Percentiles rank a stretch among this genome's conserved stretches.
phyloP scores from a whole-genome alignment of 2,888 invertebrate species.

The Eristalis pertinax region DNA sequence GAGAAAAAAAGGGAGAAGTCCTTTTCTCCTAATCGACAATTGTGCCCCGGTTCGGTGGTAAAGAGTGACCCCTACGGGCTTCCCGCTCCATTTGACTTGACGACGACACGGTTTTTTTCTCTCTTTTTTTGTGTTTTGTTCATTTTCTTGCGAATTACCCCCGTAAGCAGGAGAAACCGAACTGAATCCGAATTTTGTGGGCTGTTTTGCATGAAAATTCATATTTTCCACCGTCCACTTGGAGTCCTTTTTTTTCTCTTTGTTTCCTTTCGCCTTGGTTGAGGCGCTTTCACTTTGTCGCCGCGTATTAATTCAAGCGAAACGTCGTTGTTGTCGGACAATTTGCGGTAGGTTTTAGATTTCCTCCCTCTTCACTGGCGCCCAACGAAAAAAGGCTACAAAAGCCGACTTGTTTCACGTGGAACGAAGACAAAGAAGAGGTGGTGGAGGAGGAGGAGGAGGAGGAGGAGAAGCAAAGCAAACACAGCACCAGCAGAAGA shows the following conservation, averaged over 20 bases:
- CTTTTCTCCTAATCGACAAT: slow-evolving; percentile 37
- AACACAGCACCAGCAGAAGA: not conserved
- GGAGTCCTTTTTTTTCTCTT: slow-evolving; percentile 1
- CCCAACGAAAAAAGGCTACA: not conserved
- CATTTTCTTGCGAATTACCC: slow-evolving; percentile 9
- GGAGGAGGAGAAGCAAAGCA: not conserved
- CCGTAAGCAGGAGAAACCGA: not conserved
- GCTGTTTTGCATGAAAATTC: slow-evolving; percentile 14
- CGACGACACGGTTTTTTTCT: slow-evolving; percentile 21
- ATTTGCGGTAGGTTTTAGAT: slow-evolving; percentile 49
- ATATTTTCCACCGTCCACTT: slow-evolving; percentile 43
- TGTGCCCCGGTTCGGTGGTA: slow-evolving; percentile 6
- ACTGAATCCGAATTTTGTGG: not conserved
- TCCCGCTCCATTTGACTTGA: slow-evolving; percentile 33
- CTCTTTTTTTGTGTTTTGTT: not conserved
- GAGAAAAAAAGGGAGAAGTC: slow-evolving; percentile 20
- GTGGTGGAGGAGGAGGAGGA: not conserved
- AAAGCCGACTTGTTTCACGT: not conserved
- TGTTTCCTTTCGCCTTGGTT: slow-evolving; percentile 15
- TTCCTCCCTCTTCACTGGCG: not conserved
- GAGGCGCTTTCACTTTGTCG: slow-evolving; percentile 62
- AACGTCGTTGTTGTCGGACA: slow-evolving; percentile 65
- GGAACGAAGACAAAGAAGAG: too few relatives aligned
- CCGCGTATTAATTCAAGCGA: slow-evolving; percentile 58
- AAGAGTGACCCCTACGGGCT: slow-evolving; percentile 42